A percentile compares a stretch with the other conserved stretches of the same genome.
phyloP scores from a whole-genome alignment of 2,888 invertebrate species.

The Antheraea assamensis region DNA sequence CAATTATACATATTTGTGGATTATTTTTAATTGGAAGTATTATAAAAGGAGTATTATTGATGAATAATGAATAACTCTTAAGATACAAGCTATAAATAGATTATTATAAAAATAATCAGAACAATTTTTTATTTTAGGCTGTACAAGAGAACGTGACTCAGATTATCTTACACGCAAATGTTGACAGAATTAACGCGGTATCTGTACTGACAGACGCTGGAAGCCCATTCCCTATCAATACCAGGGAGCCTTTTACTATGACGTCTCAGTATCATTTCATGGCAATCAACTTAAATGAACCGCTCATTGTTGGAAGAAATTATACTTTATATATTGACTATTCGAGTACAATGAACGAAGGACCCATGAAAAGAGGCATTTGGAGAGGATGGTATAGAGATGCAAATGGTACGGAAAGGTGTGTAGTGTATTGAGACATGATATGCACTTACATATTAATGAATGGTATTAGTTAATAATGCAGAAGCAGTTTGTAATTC shows the following conservation, averaged over 20 bases:
- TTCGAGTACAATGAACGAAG: constrained; percentile 75
- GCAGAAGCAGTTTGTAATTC: too few relatives aligned
- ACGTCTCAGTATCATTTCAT: constrained; percentile 71
- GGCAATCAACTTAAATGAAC: constrained; percentile 55
- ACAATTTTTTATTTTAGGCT: constrained; percentile 46
- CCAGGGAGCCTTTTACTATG: constrained; percentile 36
- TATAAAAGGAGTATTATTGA: not conserved
- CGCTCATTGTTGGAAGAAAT: constrained; percentile 45
- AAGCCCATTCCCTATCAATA: constrained; percentile 34
- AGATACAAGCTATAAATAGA: not conserved
- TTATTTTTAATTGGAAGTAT: not conserved
- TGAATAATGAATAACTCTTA: not conserved
- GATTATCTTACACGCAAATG: constrained; percentile 78
- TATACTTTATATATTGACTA: constrained; percentile 76
- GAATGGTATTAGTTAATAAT: not conserved
- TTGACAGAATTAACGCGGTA: constrained; percentile 53
- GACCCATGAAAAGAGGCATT: constrained; percentile 73
- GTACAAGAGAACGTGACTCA: constrained; percentile 52
- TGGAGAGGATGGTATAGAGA: constrained; percentile 74
- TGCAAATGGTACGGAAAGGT: constrained; percentile 60
- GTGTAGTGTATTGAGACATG: constrained; percentile 19
- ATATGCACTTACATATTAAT: not conserved
- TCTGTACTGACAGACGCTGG: constrained; percentile 38
- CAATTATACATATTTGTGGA: too few relatives aligned
- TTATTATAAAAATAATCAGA: not conserved